phyloP scores from a whole-genome alignment of 2,113 vertebrate genomes.

The Oncorhynchus tshawytscha region DNA sequence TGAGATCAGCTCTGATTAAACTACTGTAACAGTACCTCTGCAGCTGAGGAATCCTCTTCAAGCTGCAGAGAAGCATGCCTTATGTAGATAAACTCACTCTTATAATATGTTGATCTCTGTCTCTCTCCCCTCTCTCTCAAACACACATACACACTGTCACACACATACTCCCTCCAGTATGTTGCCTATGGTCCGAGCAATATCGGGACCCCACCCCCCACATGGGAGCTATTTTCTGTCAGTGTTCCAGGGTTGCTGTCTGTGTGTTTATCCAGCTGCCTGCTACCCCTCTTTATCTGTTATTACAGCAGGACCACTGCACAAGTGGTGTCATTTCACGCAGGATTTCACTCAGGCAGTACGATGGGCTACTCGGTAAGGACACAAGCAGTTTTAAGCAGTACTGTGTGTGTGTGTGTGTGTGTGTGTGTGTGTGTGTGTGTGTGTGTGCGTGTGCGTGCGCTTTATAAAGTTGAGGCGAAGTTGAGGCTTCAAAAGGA shows the following conservation, averaged over 20 bases:
- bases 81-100: background rate
- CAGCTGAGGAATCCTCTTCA: too few relatives aligned
- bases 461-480: too few relatives aligned
- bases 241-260: conserved; percentile 1
- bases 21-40: too few relatives aligned
- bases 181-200: too few relatives aligned
- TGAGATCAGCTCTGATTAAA: background rate
- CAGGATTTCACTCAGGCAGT: background rate
- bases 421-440: too few relatives aligned
- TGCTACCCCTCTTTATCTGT: background rate
- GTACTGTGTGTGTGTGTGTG: too few relatives aligned
- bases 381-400: background rate
- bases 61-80: background rate
- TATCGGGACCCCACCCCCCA: background rate
- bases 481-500: too few relatives aligned
- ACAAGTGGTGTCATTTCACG: background rate
- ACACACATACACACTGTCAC: background rate
- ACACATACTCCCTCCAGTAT: background rate
- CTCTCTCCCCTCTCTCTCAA: background rate
- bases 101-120: background rate
- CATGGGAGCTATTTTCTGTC: conserved; percentile 29
- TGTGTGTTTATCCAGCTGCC: conserved; percentile 40
- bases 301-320: background rate
- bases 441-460: too few relatives aligned
- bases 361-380: background rate